Percentiles rank a stretch among this genome's conserved stretches.
Evolutionary conservation across 2,797 vertebrate genomes (phyloP).

Genomic region (Nyctalus aviator): DNA sequence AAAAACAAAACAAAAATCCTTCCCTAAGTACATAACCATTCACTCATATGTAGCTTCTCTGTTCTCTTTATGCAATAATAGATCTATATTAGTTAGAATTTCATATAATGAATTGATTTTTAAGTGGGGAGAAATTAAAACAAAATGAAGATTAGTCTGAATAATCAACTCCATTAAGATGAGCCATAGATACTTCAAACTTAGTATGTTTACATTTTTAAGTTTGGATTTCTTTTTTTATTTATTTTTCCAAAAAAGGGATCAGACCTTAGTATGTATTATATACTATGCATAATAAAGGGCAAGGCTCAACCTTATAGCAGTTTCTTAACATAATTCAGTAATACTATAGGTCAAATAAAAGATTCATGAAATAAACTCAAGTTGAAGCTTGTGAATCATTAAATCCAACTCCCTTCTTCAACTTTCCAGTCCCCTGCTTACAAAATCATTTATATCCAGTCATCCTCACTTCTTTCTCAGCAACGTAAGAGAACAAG

Average conservation of each 20-base stretch:
- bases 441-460: background rate
- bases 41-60: background rate
- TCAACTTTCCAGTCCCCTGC: background rate
- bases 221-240: background rate
- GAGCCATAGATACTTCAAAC: background rate
- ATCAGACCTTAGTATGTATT: background rate
- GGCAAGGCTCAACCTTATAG: background rate
- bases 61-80: background rate
- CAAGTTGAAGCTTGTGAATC: background rate
- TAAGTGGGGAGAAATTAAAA: background rate
- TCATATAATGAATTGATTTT: background rate
- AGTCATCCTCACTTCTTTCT: background rate
- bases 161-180: constrained; percentile 21
- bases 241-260: constrained; percentile 1
- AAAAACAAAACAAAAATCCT: background rate
- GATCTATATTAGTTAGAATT: background rate
- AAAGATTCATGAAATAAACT: constrained; percentile 1
- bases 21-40: background rate
- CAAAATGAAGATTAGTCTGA: constrained; percentile 23
- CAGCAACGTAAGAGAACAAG: background rate
- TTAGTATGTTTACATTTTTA: background rate
- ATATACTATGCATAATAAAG: background rate
- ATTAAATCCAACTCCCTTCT: background rate
- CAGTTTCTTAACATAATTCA: background rate
- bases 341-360: background rate